Evolutionary conservation across 2,888 invertebrate species (phyloP), one percentile per base, ranked within the genome.

Genomic region (Ganaspis brasiliensis): DNA sequence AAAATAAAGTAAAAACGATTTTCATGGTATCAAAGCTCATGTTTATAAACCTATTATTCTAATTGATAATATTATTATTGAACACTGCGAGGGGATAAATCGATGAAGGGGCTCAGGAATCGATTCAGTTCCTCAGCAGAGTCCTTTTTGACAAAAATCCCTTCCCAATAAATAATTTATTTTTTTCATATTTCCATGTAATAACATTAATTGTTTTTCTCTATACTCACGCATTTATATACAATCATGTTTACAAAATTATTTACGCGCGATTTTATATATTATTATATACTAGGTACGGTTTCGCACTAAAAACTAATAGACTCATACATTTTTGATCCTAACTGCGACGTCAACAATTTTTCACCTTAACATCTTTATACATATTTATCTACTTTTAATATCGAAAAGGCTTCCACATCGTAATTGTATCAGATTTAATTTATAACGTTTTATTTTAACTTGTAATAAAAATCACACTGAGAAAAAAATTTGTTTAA

Each of bases 221-320:
- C 61, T 61, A 61, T 35, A 61, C 61, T 35, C 37, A 37, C 61
- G 19, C 19, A 52, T 52, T 52, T 52, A 52, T 52, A 19, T 52
- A 52, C 35, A 61, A 31, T 61, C 10, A 61, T 19, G 9, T 61
- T 12, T 6, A 37, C 19, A 61, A 37, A 61, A 61, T 37, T 37
- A 61, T 35, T 61, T 21, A 10, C 35, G 12, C 21, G 21, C 37
- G 52, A 52, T 52, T 52, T 8, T n/a, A 45, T 45, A 10, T 14
- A 45, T 45, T 45, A 45, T 19, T 24, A 24, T 56, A 55, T 21
- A 55, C 55, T 55, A 19, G 6, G 14, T 26, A 57, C 24, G 26
- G 12, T 59, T 59, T 16, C 59, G 16, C n/a, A 59, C 59, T 31
- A 35, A 24, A 31, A 59, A 31, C 31, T 31, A 57, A 35, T 35